Conservation (phyloP, 37 sponge, comb jelly and placozoan genomes). For the Hormiphora californensis region DNA sequence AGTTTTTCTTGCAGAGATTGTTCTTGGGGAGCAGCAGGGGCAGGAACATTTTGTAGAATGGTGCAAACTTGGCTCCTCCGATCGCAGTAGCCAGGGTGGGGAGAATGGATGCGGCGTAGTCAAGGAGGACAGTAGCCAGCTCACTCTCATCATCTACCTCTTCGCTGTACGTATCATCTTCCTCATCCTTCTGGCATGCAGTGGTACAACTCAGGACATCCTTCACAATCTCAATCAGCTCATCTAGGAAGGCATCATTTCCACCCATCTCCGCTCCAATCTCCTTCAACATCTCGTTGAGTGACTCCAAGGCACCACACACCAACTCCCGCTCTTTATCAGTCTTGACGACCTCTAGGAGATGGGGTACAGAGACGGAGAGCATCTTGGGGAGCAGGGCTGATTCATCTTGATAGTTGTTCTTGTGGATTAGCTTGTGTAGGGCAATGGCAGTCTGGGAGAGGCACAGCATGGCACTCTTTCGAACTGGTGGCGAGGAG, state of each 20-base stretch:
- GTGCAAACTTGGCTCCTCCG: constrained; percentile 38
- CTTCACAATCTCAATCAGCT: constrained; percentile 5
- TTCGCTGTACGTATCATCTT: constrained; percentile 29
- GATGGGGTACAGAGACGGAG: constrained; percentile 10
- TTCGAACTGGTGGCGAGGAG: neutral
- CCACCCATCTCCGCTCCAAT: constrained; percentile 1
- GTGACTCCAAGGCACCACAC: constrained; percentile 17
- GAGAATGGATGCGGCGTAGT: constrained; percentile 2
- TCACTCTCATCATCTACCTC: constrained; percentile 41
- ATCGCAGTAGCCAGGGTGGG: constrained; percentile 48
- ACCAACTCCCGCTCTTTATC: constrained; percentile 46
- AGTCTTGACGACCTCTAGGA: constrained; percentile 22
- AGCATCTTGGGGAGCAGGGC: constrained; percentile 49
- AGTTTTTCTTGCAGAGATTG: constrained; percentile 4
- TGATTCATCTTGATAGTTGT: constrained; percentile 12
- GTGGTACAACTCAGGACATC: neutral
- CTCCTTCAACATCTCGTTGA: constrained; percentile 51
- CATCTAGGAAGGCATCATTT: constrained; percentile 14
- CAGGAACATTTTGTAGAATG: constrained; percentile 38
- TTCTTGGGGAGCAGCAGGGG: constrained; percentile 30
- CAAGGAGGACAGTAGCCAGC: constrained; percentile 23
- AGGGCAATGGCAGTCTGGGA: neutral
- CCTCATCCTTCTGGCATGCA: constrained; percentile 27
- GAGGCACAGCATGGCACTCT: constrained; percentile 29
- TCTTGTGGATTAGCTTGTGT: constrained; percentile 15